Evolutionary conservation across 92 coral and sea anemone genomes (phyloP).

Genomic region (Phenganax subtilis): DNA sequence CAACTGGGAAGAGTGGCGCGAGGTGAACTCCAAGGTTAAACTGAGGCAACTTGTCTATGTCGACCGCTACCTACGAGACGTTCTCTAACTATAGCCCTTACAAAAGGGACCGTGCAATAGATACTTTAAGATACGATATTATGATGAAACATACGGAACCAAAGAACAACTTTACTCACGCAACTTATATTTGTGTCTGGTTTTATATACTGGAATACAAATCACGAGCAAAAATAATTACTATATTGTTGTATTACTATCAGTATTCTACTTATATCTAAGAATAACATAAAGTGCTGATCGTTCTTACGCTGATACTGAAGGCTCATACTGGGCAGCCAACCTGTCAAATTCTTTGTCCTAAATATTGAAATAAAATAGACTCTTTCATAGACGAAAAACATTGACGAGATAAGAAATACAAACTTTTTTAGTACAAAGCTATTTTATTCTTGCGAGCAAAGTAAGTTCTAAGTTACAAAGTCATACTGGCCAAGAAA

Average conservation of each 20-base stretch:
- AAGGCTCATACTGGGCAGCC: conserved; percentile 72
- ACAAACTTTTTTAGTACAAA: background rate
- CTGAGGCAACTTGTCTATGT: conserved; percentile 20
- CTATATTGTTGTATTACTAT: too few relatives aligned
- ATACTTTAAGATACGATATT: background rate
- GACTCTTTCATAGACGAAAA: background rate
- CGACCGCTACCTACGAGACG: conserved; percentile 27
- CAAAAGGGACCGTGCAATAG: too few relatives aligned
- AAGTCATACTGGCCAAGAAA: too few relatives aligned
- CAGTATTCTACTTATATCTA: too few relatives aligned
- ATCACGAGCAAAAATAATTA: too few relatives aligned
- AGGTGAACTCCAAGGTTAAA: conserved; percentile 24
- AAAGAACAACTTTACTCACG: too few relatives aligned
- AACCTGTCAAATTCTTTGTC: conserved; percentile 79
- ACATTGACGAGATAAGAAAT: background rate
- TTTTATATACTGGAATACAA: too few relatives aligned
- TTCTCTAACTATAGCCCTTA: background rate
- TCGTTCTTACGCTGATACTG: conserved; percentile 28
- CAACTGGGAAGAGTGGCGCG: conserved; percentile 41
- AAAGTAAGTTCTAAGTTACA: too few relatives aligned
- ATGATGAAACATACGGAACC: too few relatives aligned
- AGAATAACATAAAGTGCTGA: too few relatives aligned
- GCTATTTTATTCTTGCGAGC: background rate
- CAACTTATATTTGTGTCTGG: too few relatives aligned
- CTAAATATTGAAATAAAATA: conserved; percentile 44